Evolutionary conservation across 2,797 vertebrate genomes (phyloP), one percentile per base, ranked within the genome.

Genomic region (Ceyx erithaca): DNA sequence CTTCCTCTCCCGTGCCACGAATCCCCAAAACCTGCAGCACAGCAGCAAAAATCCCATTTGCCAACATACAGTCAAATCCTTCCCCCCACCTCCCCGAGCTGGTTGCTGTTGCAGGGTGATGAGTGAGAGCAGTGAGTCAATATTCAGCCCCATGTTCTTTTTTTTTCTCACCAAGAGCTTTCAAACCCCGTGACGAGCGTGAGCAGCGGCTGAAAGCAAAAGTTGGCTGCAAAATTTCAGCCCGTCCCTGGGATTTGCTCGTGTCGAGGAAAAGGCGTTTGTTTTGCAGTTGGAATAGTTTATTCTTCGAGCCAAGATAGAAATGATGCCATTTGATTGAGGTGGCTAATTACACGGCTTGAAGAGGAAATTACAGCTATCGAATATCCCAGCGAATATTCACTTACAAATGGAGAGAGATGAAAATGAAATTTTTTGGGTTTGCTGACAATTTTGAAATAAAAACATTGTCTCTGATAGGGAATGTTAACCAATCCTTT

Each of bases 281-380:
- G 89, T 71, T 89, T 70, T 79, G 83, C 73, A 9, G 80, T 7
- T 7, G 52, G n/a, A 86, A 86, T 54, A 35, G 93, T 90, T 94
- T 72, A 33, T 96, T 96, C 92, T 91, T 71, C 1, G 15, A 77
- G 90, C 87, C 25, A 40, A 82, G 91, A 80, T 11, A 85, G 87
- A 79, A 94, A 87, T 2, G 89, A 72, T 83, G 89, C 89, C 33
- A 1, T 91, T 87, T 95, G 92, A 95, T 94, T 89, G 89, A 95
- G 94, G 85, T 91, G 92, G 79, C 80, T 94, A 96, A 96, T 96
- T 94, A 94, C 92, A 95, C 46, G n/a, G 89, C 92, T 93, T 59
- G 76, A 79, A 80, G 76, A 92, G 92, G 73, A 95, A 96, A 95
- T 95, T 95, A 92, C 94, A 95, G 92, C 92, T 96, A 93, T 95